Evolutionary conservation across 2,797 vertebrate genomes (phyloP), one percentile per base, ranked within the genome.

Genomic region (Podargus strigoides): DNA sequence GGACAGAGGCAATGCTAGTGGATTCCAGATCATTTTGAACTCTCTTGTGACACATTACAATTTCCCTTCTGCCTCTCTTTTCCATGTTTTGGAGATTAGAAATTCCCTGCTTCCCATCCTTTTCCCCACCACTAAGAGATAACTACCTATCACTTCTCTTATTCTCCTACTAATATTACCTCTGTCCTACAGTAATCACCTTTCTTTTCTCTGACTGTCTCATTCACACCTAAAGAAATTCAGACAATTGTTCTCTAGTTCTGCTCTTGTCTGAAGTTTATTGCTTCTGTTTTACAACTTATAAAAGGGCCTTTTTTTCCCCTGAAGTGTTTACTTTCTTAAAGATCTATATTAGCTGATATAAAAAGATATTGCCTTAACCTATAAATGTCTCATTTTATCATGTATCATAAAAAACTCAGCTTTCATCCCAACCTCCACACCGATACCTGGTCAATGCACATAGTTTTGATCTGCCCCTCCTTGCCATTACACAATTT

Each of bases 271-370:
- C 11, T 64, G 39, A 77, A 34, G 10, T 46, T 66, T 70, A 9
- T 42, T 66, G 28, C 23, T 41, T 79, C 67, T 59, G n/a, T 7
- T 89, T 77, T 56, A 70, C n/a, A 56, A 28, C 10, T 55, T 55
- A 63, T 70, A 59, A 46, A 62, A 32, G 36, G 21, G 9, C 6
- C 0, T 16, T 68, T 67, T 36, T 8, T 26, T 0, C 3, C 8
- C 36, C 17, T 11, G 1, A 36, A 80, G 9, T 19, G 5, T 80
- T 80, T 80, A 34, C 21, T 52, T 50, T 49, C 46, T 79, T 34
- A 88, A 88, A 66, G 47, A 24, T 5, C 21, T 44, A 5, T 28
- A 24, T 27, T 42, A 39, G 26, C 9, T 70, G 4, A 47, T 83
- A 53, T 11, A 74, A 7, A 6, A 52, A 74, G 34, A 32, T 58